Conservation (phyloP, 2,113 vertebrate species). For the Neolamprologus devosi region DNA sequence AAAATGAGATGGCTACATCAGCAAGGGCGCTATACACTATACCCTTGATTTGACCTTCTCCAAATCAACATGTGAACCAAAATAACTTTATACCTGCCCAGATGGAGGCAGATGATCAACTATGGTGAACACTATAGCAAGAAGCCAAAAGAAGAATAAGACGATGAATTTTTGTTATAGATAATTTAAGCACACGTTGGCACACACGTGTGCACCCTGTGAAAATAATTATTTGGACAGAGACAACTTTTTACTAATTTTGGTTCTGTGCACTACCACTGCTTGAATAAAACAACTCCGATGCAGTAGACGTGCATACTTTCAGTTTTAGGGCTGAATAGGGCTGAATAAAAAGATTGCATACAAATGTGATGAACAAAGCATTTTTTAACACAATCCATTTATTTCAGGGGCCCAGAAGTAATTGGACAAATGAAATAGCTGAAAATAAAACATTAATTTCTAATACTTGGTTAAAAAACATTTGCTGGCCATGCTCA, state of each 20-base stretch:
- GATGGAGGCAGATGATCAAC: neutral
- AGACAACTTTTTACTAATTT: neutral
- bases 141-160: neutral
- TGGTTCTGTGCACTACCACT: neutral
- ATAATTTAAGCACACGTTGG: neutral
- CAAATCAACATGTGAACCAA: neutral
- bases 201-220: neutral
- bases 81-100: neutral
- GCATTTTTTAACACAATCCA: neutral
- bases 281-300: fast-evolving
- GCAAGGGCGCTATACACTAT: fast-evolving
- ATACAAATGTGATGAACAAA: neutral
- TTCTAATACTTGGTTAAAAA: neutral
- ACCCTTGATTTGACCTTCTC: neutral
- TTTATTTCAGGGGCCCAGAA: neutral
- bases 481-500: neutral
- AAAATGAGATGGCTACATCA: neutral
- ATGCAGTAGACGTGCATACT: neutral
- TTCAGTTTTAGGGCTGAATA: neutral
- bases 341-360: neutral
- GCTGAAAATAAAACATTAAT: neutral
- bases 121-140: neutral
- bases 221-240: neutral
- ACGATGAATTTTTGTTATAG: neutral
- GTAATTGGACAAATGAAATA: neutral